phyloP scores from a whole-genome alignment of 2,888 invertebrate species.

The Chaetogeoica ovagalla region DNA sequence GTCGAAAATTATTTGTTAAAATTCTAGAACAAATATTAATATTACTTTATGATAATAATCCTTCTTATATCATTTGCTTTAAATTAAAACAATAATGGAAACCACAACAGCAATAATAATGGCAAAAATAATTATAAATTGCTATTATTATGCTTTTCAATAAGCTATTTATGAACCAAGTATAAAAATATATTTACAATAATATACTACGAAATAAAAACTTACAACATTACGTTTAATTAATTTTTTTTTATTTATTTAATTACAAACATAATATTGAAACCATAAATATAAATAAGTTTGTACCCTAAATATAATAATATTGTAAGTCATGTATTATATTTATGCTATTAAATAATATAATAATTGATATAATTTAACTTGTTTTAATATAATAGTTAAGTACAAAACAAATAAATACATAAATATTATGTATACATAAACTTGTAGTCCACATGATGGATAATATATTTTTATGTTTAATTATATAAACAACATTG shows the following conservation, averaged over 20 bases:
- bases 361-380: conserved; percentile 33
- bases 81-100: no score
- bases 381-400: conserved; percentile 31
- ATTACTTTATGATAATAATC: no score
- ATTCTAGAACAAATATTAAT: no score
- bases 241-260: not conserved
- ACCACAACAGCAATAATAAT: no score
- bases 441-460: not conserved
- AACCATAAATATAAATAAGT: conserved; percentile 40
- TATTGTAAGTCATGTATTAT: conserved; percentile 16
- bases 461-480: not conserved
- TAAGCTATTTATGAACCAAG: no score
- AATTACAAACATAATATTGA: conserved; percentile 38
- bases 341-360: conserved; percentile 17
- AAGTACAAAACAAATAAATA: conserved; percentile 38
- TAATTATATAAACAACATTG: conserved; percentile 2
- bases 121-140: no score
- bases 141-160: no score
- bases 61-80: no score
- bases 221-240: no score
- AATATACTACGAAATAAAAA: no score
- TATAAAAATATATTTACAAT: no score
- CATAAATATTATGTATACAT: conserved; percentile 21
- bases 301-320: conserved; percentile 7
- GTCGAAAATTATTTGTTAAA: no score